phyloP scores from a whole-genome alignment of 1,140 invertebrate species.

The Drosophila pandora region DNA sequence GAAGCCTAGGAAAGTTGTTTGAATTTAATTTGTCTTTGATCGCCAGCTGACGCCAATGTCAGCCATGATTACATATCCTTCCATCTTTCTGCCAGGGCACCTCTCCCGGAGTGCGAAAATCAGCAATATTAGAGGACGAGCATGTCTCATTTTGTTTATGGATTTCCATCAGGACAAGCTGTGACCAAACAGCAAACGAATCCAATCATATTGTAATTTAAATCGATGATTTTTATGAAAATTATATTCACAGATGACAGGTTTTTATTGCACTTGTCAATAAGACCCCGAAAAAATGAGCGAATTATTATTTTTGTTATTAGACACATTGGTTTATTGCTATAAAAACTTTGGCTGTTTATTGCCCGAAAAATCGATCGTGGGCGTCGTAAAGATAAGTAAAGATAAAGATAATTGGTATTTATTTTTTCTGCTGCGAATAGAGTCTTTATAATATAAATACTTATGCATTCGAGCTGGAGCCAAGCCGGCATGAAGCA shows the following conservation, averaged over 20 bases:
- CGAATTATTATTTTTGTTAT: neutral
- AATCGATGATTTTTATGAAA: constrained; percentile 68
- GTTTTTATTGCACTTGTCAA: constrained; percentile 37
- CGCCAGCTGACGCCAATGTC: constrained; percentile 74
- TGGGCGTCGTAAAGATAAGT: constrained; percentile 42
- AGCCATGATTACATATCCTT: constrained; percentile 60
- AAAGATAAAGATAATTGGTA: constrained; percentile 29
- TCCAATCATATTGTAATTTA: constrained; percentile 58
- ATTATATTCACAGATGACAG: constrained; percentile 61
- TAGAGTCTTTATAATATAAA: constrained; percentile 66
- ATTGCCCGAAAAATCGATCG: constrained; percentile 35
- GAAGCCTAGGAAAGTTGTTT: constrained; percentile 60
- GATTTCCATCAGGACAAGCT: constrained; percentile 70
- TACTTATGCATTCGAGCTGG: constrained; percentile 32
- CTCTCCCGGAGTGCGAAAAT: constrained; percentile 37
- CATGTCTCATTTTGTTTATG: constrained; percentile 73
- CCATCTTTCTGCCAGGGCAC: constrained; percentile 13
- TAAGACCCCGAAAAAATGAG: constrained; percentile 13
- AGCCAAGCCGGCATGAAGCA: constrained; percentile 8
- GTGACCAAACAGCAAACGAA: constrained; percentile 43
- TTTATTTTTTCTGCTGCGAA: constrained; percentile 13
- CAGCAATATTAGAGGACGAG: constrained; percentile 49
- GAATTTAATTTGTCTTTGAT: constrained; percentile 82
- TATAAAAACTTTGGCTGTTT: constrained; percentile 25
- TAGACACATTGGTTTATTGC: constrained; percentile 48